Percentiles rank a stretch among this genome's conserved stretches.
Evolutionary conservation across 2,888 invertebrate genomes (phyloP).

Genomic region (Entomobrya multifasciata): DNA sequence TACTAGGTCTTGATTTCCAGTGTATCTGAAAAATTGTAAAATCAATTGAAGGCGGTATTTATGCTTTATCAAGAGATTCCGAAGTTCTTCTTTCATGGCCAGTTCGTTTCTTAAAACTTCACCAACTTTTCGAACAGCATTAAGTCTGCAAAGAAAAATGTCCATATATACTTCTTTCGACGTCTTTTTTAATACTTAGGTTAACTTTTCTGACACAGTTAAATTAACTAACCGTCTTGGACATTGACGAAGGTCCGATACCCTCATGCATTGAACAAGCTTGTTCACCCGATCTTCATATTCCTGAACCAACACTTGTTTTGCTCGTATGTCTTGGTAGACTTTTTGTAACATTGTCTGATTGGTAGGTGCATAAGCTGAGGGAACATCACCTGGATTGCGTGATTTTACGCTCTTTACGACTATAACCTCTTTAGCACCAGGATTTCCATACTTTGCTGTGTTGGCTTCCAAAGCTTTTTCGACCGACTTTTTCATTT

Average conservation of each 20-base stretch:
- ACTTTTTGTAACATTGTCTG: background rate
- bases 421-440: no score
- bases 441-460: constrained; percentile 51
- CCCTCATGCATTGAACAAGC: constrained; percentile 55
- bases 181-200: no score
- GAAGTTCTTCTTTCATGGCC: constrained; percentile 25
- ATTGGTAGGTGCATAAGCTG: background rate
- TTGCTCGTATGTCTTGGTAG: constrained; percentile 21
- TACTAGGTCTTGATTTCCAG: background rate
- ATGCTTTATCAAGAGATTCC: constrained; percentile 30
- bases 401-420: no score
- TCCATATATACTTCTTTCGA: no score
- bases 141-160: constrained; percentile 21
- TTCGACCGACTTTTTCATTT: constrained; percentile 57
- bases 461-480: constrained; percentile 41
- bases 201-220: background rate
- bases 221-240: constrained; percentile 45
- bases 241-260: constrained; percentile 53
- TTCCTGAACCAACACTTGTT: constrained; percentile 24
- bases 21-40: constrained; percentile 35
- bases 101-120: constrained; percentile 29
- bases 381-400: no score
- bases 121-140: constrained; percentile 12
- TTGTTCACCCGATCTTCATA: constrained; percentile 44
- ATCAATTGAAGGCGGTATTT: constrained; percentile 42